Evolutionary conservation across 2,888 invertebrate species (phyloP).

Genomic region (Tortricodes alternella): DNA sequence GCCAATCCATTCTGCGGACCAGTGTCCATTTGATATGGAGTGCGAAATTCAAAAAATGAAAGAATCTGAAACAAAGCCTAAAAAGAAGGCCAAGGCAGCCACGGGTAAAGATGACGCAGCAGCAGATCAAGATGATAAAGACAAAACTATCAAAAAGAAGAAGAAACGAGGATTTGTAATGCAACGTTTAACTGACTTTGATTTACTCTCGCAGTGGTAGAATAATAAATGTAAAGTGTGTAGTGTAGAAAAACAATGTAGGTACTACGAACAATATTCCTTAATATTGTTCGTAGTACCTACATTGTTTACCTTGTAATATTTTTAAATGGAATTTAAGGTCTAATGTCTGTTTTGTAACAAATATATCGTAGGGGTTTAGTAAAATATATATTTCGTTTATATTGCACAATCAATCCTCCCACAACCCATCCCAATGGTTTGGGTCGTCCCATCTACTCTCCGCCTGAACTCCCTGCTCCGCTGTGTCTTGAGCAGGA

Average conservation of each 20-base stretch:
- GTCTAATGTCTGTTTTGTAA: no score
- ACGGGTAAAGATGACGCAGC: constrained; percentile 30
- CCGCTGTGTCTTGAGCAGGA: no score
- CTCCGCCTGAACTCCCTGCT: no score
- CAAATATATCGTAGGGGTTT: no score
- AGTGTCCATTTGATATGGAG: constrained; percentile 70
- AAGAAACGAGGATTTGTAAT: constrained; percentile 64
- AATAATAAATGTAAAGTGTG: not conserved
- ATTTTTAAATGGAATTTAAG: no score
- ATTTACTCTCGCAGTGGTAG: constrained; percentile 71
- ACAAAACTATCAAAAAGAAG: constrained; percentile 51
- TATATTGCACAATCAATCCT: no score
- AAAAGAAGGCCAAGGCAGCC: constrained; percentile 42
- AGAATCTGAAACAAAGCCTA: constrained; percentile 46
- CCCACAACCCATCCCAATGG: no score
- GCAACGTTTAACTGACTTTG: constrained; percentile 69
- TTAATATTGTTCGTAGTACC: not conserved
- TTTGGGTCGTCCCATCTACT: no score
- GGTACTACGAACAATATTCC: no score
- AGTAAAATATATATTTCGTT: no score
- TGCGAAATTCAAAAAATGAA: constrained; percentile 61
- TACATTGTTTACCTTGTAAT: no score
- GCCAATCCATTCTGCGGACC: constrained; percentile 65
- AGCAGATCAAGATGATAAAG: constrained; percentile 43
- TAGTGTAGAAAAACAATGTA: no score